Conservation (phyloP, 2,797 vertebrate genomes). For the Loriculus beryllinus region DNA sequence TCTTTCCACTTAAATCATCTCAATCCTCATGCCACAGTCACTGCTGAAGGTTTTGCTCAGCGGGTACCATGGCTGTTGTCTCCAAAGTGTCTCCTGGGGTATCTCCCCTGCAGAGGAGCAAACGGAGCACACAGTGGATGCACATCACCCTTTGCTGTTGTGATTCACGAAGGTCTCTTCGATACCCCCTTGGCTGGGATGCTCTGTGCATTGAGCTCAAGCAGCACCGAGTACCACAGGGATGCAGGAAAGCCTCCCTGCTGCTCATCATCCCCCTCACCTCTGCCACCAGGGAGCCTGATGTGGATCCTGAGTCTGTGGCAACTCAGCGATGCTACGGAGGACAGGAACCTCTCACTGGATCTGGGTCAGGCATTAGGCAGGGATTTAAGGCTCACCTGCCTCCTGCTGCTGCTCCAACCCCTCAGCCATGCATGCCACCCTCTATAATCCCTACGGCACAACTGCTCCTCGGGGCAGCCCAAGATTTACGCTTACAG, state of each 20-base stretch:
- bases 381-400: neutral
- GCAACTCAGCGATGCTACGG: accelerated
- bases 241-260: neutral
- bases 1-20: neutral
- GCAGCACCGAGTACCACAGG: neutral
- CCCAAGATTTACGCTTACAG: neutral
- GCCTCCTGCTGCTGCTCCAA: neutral
- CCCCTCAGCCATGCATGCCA: neutral
- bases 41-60: neutral
- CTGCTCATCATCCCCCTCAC: neutral
- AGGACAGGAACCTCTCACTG: neutral
- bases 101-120: neutral
- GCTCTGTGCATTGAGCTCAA: accelerated
- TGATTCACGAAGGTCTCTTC: accelerated
- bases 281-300: accelerated
- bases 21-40: neutral
- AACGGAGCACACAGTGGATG: accelerated
- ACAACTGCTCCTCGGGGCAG: neutral
- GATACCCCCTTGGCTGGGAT: neutral
- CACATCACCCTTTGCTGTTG: neutral
- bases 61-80: accelerated
- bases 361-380: too few relatives aligned
- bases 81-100: neutral
- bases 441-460: accelerated
- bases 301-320: accelerated